Conservation (phyloP, 2,113 vertebrate species). For the Rhineura floridana region DNA sequence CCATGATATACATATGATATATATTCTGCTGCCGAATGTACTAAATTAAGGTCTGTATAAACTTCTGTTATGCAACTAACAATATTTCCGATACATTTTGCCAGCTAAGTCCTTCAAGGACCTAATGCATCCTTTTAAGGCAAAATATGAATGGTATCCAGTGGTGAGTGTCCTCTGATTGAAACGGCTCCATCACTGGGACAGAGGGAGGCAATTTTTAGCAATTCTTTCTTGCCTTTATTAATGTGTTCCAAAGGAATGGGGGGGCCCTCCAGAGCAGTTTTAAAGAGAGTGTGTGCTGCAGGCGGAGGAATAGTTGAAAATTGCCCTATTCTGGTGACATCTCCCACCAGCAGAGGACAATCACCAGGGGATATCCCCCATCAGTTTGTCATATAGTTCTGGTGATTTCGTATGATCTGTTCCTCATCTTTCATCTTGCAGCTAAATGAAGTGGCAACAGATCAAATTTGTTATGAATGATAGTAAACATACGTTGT, state of each 20-base stretch:
- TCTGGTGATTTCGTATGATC: conserved; percentile 51
- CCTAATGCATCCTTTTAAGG: conserved; percentile 46
- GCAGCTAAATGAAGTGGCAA: conserved; percentile 39
- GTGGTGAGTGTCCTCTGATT: no score
- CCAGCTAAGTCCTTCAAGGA: conserved; percentile 41
- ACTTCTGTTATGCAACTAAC: neutral
- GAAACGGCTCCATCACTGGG: no score
- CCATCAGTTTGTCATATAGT: conserved; percentile 43
- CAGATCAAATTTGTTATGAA: conserved; percentile 39
- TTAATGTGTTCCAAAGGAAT: no score
- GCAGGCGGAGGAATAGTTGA: no score
- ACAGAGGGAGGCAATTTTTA: no score
- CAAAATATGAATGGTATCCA: conserved; percentile 26
- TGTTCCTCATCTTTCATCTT: conserved; percentile 26
- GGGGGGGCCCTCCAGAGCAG: no score
- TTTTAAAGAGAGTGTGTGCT: no score
- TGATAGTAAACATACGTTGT: conserved; percentile 7
- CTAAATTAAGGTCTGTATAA: neutral
- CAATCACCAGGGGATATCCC: no score
- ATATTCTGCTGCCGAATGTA: neutral
- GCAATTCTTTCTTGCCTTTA: no score
- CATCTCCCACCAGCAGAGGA: no score
- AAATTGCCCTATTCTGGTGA: no score
- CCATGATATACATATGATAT: no score
- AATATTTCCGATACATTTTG: conserved; percentile 42